These are phyloP conservation scores for Chrysochloris asiatica DNA, from an alignment of 2,113 vertebrate genomes.

Conservation along the genomic window DNA sequence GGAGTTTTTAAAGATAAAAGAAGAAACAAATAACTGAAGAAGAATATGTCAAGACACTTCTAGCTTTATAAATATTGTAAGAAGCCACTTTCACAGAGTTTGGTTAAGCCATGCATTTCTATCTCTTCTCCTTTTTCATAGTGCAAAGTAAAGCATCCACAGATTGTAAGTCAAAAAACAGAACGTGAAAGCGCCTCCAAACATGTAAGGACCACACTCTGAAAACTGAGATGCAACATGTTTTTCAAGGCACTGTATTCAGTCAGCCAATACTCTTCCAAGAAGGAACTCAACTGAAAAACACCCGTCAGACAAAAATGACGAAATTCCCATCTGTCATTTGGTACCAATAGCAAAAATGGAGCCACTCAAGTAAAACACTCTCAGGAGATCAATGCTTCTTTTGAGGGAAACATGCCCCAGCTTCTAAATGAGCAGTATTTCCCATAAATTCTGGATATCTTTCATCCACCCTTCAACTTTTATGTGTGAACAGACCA, in stretches of 20 bases:
- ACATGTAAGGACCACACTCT: neutral
- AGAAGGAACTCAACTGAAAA: conserved; percentile 41
- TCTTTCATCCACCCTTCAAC: conserved; percentile 26
- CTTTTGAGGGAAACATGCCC: neutral
- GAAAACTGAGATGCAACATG: conserved; percentile 31
- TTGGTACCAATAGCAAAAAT: conserved; percentile 38
- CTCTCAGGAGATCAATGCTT: neutral
- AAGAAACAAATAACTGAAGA: neutral
- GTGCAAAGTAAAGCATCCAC: conserved; percentile 12
- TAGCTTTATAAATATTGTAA: conserved; percentile 13
- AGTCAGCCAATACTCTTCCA: neutral
- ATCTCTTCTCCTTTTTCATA: conserved; percentile 11
- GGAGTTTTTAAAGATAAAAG: neutral
- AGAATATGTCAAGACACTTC: neutral
- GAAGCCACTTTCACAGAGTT: neutral
- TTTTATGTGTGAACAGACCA: conserved; percentile 33
- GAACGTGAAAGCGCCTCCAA: neutral
- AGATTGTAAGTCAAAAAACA: conserved; percentile 6
- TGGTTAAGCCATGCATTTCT: conserved; percentile 7
- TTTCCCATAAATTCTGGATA: conserved; percentile 37
- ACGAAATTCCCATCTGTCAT: conserved; percentile 17
- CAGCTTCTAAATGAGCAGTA: neutral
- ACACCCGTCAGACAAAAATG: neutral
- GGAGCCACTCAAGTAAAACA: conserved; percentile 36
- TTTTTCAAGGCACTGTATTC: conserved; percentile 12